Conservation (phyloP, 2,113 vertebrate species). For the Nanorana parkeri region DNA sequence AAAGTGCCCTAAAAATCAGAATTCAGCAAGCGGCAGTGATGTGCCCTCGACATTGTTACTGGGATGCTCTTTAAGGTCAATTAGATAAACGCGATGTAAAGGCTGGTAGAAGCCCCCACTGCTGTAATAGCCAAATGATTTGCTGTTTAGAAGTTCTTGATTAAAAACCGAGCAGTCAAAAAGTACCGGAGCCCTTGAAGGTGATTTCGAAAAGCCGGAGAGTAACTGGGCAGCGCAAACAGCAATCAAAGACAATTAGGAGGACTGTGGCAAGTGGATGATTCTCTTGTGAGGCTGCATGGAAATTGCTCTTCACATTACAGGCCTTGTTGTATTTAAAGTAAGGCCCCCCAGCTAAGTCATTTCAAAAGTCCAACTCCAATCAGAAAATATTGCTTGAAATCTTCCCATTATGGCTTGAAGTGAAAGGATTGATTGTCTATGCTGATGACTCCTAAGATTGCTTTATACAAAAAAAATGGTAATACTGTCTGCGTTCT, state of each 20-base stretch:
- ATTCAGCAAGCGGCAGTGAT: slow-evolving; percentile 59
- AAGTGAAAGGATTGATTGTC: slow-evolving; percentile 79
- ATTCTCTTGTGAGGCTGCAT: slow-evolving; percentile 69
- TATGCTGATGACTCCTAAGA: slow-evolving; percentile 79
- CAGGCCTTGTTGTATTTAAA: slow-evolving; percentile 74
- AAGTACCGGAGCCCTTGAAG: slow-evolving; percentile 68
- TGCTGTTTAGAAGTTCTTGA: slow-evolving; percentile 69
- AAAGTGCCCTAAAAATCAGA: slow-evolving; percentile 62
- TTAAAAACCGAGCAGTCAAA: slow-evolving; percentile 70
- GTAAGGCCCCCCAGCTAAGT: slow-evolving; percentile 75
- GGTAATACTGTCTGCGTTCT: slow-evolving; percentile 66
- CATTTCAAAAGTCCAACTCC: slow-evolving; percentile 73
- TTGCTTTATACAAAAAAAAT: slow-evolving; percentile 75
- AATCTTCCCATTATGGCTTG: slow-evolving; percentile 75
- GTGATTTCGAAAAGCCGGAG: slow-evolving; percentile 73
- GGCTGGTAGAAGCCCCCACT: slow-evolving; percentile 61
- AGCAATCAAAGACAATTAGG: slow-evolving; percentile 85
- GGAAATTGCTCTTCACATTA: slow-evolving; percentile 78
- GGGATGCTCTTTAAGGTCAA: slow-evolving; percentile 67
- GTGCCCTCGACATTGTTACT: slow-evolving; percentile 62
- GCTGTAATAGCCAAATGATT: slow-evolving; percentile 65
- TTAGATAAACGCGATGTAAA: slow-evolving; percentile 73
- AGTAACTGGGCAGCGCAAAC: slow-evolving; percentile 71
- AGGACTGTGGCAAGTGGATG: slow-evolving; percentile 75
- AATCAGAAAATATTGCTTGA: slow-evolving; percentile 79